Evolutionary conservation across 2,113 vertebrate genomes (phyloP).

Genomic region (Columba livia): DNA sequence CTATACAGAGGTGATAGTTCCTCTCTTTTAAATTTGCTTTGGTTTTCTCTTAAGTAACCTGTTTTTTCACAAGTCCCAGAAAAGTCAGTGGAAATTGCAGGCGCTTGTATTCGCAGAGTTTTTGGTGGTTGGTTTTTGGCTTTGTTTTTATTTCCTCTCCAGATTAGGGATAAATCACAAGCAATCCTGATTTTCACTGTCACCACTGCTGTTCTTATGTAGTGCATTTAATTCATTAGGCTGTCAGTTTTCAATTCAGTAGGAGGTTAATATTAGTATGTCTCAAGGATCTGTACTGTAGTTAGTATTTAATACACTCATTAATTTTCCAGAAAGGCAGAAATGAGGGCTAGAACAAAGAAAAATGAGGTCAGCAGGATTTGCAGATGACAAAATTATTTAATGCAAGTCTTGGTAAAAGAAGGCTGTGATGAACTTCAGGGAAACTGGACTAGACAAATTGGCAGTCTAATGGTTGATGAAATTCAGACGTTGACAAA

Average conservation of each 20-base stretch:
- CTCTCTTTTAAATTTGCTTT: neutral
- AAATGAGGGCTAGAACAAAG: slow-evolving; percentile 1
- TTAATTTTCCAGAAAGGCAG: slow-evolving; percentile 45
- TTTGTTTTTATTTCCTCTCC: neutral
- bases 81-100: neutral
- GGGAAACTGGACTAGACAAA: slow-evolving; percentile 30
- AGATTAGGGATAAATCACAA: neutral
- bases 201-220: neutral
- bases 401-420: neutral
- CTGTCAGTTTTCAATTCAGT: slow-evolving; percentile 11
- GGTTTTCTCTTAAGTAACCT: neutral
- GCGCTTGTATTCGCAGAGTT: neutral
- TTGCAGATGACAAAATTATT: slow-evolving; percentile 44
- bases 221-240: slow-evolving; percentile 7
- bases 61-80: neutral
- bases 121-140: neutral
- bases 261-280: neutral
- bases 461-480: neutral
- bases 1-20: neutral
- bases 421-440: slow-evolving; percentile 13
- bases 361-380: slow-evolving; percentile 25
- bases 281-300: slow-evolving; percentile 16
- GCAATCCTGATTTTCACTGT: neutral
- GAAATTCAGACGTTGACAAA: slow-evolving; percentile 35
- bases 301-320: slow-evolving; percentile 17